Evolutionary conservation across 2,797 vertebrate species (phyloP).

Genomic region (Oreochromis grahami): DNA sequence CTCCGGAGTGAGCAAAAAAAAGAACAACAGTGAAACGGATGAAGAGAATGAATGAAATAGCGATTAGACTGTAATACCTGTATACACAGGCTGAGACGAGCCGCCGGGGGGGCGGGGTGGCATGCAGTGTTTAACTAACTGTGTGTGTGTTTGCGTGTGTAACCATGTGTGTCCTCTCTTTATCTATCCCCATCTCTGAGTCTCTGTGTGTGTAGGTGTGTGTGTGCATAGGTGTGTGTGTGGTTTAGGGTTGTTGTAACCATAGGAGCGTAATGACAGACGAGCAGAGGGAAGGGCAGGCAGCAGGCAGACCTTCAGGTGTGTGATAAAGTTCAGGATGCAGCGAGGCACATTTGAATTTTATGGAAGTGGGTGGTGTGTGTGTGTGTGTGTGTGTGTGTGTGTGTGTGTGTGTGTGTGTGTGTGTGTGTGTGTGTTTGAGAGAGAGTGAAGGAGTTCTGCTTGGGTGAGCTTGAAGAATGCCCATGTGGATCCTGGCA

Average conservation of each 20-base stretch:
- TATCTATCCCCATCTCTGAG: constrained; percentile 43
- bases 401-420: neutral
- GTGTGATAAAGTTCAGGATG: constrained; percentile 54
- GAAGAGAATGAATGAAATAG: neutral
- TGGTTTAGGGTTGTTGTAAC: constrained; percentile 49
- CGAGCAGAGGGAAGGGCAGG: constrained; percentile 16
- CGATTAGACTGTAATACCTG: constrained; percentile 24
- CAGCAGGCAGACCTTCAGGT: constrained; percentile 64
- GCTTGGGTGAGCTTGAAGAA: constrained; percentile 79
- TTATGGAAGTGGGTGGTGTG: constrained; percentile 20
- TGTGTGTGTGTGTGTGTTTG: neutral
- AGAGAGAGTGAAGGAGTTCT: constrained; percentile 47
- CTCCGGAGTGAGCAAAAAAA: neutral
- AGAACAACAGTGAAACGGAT: neutral
- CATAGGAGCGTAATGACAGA: constrained; percentile 66
- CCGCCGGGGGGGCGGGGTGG: neutral
- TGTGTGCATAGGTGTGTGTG: constrained; percentile 14
- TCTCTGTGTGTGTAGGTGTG: neutral
- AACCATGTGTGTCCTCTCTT: constrained; percentile 33
- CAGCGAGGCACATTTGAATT: constrained; percentile 29
- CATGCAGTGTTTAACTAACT: constrained; percentile 39
- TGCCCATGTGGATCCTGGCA: constrained; percentile 61
- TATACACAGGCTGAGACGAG: constrained; percentile 30
- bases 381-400: neutral
- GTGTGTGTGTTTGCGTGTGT: constrained; percentile 21